Evolutionary conservation across 1,140 invertebrate species (phyloP).

Genomic region (Rhynchophorus ferrugineus): DNA sequence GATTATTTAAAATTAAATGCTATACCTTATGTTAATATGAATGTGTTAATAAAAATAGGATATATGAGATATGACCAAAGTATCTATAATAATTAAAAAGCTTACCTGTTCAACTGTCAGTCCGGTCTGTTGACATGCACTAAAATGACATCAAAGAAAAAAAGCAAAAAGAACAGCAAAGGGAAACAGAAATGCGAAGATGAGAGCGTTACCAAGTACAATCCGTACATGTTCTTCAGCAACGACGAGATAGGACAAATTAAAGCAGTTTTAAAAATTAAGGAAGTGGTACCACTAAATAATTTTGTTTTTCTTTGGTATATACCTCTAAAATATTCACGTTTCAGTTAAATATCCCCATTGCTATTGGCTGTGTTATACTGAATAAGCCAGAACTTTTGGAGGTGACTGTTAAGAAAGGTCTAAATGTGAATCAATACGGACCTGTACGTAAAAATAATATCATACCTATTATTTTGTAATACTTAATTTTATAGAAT

Average conservation of each 20-base stretch:
- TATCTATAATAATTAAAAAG: too few relatives aligned
- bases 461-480: not conserved
- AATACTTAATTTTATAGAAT: slow-evolving; percentile 27
- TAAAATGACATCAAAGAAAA: slow-evolving; percentile 9
- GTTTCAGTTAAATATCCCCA: slow-evolving; percentile 27
- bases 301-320: too few relatives aligned
- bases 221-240: slow-evolving; percentile 20
- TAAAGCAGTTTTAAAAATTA: slow-evolving; percentile 25
- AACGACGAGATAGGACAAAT: slow-evolving; percentile 23
- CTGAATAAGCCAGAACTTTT: slow-evolving; percentile 29
- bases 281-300: slow-evolving; percentile 33
- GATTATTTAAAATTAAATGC: too few relatives aligned
- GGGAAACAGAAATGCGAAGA: slow-evolving; percentile 6
- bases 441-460: slow-evolving; percentile 21
- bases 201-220: slow-evolving; percentile 6
- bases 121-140: too few relatives aligned
- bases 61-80: too few relatives aligned
- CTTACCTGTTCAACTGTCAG: too few relatives aligned
- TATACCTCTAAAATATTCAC: too few relatives aligned
- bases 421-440: slow-evolving; percentile 28
- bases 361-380: slow-evolving; percentile 27
- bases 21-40: too few relatives aligned
- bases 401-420: slow-evolving; percentile 24
- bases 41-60: too few relatives aligned
- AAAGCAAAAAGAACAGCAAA: slow-evolving; percentile 11